Evolutionary conservation across 2,888 invertebrate genomes (phyloP), one percentile per base, ranked within the genome.

Genomic region (Cheiracanthium punctorium): DNA sequence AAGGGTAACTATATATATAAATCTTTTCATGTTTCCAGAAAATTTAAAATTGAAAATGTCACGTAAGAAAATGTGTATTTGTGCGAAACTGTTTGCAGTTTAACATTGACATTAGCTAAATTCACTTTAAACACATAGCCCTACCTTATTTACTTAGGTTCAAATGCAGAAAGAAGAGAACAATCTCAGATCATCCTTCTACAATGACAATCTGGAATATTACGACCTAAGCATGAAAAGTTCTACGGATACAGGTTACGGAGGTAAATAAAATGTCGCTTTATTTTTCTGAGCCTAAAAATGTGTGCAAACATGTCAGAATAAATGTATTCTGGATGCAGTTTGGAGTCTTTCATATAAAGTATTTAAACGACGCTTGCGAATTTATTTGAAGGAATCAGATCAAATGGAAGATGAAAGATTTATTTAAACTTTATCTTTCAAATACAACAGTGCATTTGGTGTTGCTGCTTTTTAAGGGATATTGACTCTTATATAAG

Each of bases 1-100:
- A 80, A 89, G 84, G 80, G 89, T 89, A 69, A 77, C 37, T 67
- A 10, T 1, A 17, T n/a, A n/a, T n/a, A n/a, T n/a, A 17, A 58
- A 58, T 5, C 24, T 24, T 24, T 58, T 58, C 17, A 17, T 48
- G 1, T 71, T 8, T 43, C 8, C 20, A 29, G 0, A 4, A 28
- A 24, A 24, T 33, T 72, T 5, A 4, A 72, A 43, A 12, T 20
- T 14, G 28, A 24, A 0, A 14, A n/a, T 20, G 30, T 4, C n/a
- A 67, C 5, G 10, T n/a, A 1, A 20, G 2, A 7, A 30, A 17
- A 20, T 17, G 4, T 33, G 20, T n/a, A 20, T 20, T 69, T 1
- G 5, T 10, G n/a, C 1, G 1, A 20, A n/a, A 69, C 1, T 4
- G 2, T 69, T 33, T 69, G 7, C 37, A 2, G 12, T 1, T 17